Conservation (phyloP, 1,140 invertebrate species). For the Brevipalpus yothersi region DNA sequence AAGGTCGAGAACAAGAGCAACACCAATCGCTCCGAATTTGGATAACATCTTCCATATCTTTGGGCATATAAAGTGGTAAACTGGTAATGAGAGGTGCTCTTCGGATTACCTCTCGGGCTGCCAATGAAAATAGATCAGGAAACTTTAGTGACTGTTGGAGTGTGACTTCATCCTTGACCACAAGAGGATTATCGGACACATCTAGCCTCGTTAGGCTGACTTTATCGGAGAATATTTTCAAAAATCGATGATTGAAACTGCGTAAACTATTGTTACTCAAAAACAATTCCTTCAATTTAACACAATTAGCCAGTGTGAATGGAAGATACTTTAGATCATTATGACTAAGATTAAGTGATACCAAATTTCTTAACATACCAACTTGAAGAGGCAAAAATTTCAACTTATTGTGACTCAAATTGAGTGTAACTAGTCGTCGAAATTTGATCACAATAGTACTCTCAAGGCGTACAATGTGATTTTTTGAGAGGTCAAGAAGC, state of each 20-base stretch:
- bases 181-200: not conserved
- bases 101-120: not conserved
- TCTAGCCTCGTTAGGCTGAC: not conserved
- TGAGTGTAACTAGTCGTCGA: not conserved
- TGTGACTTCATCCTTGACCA: not conserved
- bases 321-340: not conserved
- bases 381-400: not conserved
- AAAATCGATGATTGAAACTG: not conserved
- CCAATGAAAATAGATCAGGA: not conserved
- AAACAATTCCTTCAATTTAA: not conserved
- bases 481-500: not conserved
- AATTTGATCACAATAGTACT: not conserved
- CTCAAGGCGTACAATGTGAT: not conserved
- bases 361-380: not conserved
- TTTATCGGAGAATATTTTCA: not conserved
- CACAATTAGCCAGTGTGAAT: not conserved
- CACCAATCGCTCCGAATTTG: not conserved
- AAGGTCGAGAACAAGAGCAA: not conserved
- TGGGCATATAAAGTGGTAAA: not conserved
- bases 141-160: not conserved
- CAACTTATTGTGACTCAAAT: not conserved
- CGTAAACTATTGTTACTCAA: not conserved
- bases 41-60: not conserved
- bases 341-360: not conserved
- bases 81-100: not conserved